A percentile compares a stretch with the other conserved stretches of the same genome.
phyloP scores from a whole-genome alignment of 2,113 vertebrate species.

The Dromiciops gliroides region DNA sequence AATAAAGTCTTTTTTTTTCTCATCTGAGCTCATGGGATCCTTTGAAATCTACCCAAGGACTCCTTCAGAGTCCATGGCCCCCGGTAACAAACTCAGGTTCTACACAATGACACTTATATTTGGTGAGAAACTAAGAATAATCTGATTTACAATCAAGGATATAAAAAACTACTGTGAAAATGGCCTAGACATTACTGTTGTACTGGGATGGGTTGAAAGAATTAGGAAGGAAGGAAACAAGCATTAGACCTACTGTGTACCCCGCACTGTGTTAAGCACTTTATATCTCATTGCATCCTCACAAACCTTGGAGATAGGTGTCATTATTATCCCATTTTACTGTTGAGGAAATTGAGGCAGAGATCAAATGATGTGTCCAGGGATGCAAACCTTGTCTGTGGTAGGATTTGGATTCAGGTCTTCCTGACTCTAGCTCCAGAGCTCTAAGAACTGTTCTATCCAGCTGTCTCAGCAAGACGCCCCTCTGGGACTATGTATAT shows the following conservation, averaged over 20 bases:
- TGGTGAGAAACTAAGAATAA: too few species aligned
- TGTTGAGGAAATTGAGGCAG: background rate
- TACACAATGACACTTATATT: background rate
- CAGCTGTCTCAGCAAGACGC: background rate
- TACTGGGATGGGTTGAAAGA: too few species aligned
- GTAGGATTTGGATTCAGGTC: background rate
- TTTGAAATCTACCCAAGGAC: background rate
- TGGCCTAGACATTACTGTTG: background rate
- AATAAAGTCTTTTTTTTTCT: background rate
- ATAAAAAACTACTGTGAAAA: background rate
- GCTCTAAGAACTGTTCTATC: background rate
- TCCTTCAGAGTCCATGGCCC: background rate
- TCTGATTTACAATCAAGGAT: background rate
- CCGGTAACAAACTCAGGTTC: too few species aligned
- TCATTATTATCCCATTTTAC: background rate
- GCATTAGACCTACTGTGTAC: too few species aligned
- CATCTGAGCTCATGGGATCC: background rate
- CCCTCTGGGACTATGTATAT: background rate
- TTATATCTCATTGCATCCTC: background rate
- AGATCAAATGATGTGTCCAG: background rate
- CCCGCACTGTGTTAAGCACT: too few species aligned
- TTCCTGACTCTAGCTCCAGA: background rate
- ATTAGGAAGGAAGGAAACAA: background rate
- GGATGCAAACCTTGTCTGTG: background rate
- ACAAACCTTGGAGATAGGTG: too few species aligned